Evolutionary conservation across 2,888 invertebrate species (phyloP).

Genomic region (Andrena marginata): DNA sequence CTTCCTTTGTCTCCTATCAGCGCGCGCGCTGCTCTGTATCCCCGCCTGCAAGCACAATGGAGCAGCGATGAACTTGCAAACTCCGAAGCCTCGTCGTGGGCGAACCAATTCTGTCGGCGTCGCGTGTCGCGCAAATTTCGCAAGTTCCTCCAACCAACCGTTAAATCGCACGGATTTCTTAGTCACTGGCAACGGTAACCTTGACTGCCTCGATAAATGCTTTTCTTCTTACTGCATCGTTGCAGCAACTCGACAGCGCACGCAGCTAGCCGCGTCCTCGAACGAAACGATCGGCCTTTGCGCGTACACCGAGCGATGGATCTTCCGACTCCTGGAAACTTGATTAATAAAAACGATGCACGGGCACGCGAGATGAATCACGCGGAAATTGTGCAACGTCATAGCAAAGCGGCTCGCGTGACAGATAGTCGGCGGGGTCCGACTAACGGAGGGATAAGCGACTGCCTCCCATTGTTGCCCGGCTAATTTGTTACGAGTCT

Average conservation of each 20-base stretch:
- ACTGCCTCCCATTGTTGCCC: conserved; percentile 42
- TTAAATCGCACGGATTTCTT: neutral
- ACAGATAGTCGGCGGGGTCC: conserved; percentile 10
- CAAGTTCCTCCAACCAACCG: neutral
- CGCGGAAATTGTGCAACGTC: conserved; percentile 40
- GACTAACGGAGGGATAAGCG: conserved; percentile 32
- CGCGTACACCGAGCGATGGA: conserved; percentile 15
- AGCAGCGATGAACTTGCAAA: neutral
- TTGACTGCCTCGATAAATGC: conserved; percentile 42
- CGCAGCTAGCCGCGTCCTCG: conserved; percentile 16
- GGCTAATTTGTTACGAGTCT: conserved; percentile 58
- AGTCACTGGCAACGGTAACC: neutral
- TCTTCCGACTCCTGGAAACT: conserved; percentile 23
- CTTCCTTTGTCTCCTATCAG: conserved; percentile 5
- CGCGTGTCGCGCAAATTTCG: neutral
- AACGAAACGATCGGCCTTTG: conserved; percentile 26
- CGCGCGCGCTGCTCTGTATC: neutral
- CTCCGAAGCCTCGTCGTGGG: neutral
- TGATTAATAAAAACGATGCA: conserved; percentile 34
- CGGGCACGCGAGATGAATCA: conserved; percentile 32
- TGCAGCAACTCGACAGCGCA: conserved; percentile 11
- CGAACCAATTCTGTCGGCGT: neutral
- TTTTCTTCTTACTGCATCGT: conserved; percentile 29
- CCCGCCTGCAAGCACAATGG: neutral
- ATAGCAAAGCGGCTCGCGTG: conserved; percentile 16